Evolutionary conservation across 2,888 invertebrate genomes (phyloP).

Genomic region (Dryocosmus kuriphilus): DNA sequence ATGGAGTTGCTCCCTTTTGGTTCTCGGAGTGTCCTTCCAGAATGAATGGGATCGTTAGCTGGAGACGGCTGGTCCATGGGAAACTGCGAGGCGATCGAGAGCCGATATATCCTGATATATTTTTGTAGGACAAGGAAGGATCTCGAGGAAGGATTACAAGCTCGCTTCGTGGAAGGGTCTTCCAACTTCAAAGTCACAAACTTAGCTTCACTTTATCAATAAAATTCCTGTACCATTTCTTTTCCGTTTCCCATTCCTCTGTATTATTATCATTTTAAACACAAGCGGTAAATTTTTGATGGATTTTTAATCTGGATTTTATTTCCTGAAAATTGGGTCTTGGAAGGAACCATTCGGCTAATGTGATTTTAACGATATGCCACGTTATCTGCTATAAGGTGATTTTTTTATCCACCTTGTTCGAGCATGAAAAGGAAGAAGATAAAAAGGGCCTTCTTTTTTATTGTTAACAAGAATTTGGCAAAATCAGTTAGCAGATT

Average conservation of each 20-base stretch:
- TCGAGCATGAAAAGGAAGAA: background rate
- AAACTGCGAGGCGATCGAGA: conserved; percentile 64
- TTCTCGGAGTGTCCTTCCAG: conserved; percentile 50
- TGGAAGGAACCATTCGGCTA: background rate
- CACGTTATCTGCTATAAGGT: conserved; percentile 1
- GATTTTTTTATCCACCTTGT: conserved; percentile 3
- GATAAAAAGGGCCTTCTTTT: background rate
- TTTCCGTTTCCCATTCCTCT: background rate
- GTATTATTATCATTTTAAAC: background rate
- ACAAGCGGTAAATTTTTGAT: conserved; percentile 1
- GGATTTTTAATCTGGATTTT: conserved; percentile 35
- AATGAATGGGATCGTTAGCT: conserved; percentile 71
- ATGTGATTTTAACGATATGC: conserved; percentile 37
- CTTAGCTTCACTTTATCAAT: background rate
- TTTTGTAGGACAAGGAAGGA: conserved; percentile 59
- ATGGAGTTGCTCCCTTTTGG: conserved; percentile 33
- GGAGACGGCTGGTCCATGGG: conserved; percentile 42
- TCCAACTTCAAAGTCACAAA: background rate
- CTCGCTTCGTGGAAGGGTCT: conserved; percentile 16
- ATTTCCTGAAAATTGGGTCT: conserved; percentile 14
- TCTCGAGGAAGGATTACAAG: conserved; percentile 21
- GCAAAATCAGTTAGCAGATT: conserved; percentile 32
- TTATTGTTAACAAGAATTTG: conserved; percentile 15
- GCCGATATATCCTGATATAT: conserved; percentile 64
- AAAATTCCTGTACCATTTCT: background rate